These are phyloP conservation scores for Hemistola chrysoprasaria DNA, from an alignment of 2,888 invertebrate species.

Conservation along the genomic window DNA sequence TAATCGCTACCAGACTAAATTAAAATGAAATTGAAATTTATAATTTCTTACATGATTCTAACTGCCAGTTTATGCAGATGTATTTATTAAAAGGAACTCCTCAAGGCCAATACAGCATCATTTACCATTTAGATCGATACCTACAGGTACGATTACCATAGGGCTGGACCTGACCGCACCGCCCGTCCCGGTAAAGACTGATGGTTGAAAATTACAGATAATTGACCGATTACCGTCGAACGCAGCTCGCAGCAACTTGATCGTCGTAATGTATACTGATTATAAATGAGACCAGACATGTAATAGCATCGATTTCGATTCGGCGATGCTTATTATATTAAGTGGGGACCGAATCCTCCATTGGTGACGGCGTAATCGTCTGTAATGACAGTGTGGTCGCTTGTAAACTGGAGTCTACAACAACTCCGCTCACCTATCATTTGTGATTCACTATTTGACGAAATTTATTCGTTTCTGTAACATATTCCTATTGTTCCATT, in stretches of 20 bases:
- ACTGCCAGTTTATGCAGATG: slow-evolving; percentile 24
- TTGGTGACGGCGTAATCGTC: slow-evolving; percentile 76
- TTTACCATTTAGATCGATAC: slow-evolving; percentile 75
- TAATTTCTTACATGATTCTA: too few species aligned
- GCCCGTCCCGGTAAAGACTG: slow-evolving; percentile 67
- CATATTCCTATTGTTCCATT: too few species aligned
- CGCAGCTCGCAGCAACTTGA: slow-evolving; percentile 44
- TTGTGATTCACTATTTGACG: not conserved
- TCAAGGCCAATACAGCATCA: slow-evolving; percentile 52
- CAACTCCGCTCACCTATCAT: slow-evolving; percentile 27
- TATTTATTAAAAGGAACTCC: slow-evolving; percentile 25
- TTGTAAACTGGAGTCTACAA: slow-evolving; percentile 40
- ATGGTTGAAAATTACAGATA: slow-evolving; percentile 80
- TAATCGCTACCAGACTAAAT: slow-evolving; percentile 1
- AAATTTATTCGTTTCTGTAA: too few species aligned
- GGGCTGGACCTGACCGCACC: slow-evolving; percentile 55
- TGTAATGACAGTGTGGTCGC: slow-evolving; percentile 62
- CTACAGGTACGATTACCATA: slow-evolving; percentile 53
- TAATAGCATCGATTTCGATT: slow-evolving; percentile 79
- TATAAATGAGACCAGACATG: slow-evolving; percentile 74
- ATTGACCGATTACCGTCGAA: slow-evolving; percentile 73
- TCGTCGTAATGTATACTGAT: slow-evolving; percentile 65
- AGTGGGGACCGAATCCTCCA: slow-evolving; percentile 72
- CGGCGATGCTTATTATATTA: slow-evolving; percentile 79
- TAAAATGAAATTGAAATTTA: too few species aligned